Percentiles rank a stretch among this genome's conserved stretches.
Evolutionary conservation across 1,140 invertebrate genomes (phyloP).

Genomic region (Leucophenga varia): DNA sequence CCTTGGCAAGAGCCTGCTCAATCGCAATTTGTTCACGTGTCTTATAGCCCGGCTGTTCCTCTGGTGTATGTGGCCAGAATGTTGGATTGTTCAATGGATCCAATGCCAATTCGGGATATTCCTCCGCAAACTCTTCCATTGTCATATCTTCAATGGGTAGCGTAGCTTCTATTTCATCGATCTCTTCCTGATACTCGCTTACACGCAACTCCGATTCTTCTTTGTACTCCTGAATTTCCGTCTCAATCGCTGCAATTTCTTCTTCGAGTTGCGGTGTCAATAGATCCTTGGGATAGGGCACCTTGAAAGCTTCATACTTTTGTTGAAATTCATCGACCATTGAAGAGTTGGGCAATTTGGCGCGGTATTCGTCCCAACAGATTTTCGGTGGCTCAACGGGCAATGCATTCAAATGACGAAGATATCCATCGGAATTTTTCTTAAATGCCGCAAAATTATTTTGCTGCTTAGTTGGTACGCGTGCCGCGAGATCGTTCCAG

Average conservation of each 20-base stretch:
- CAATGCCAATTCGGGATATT: constrained; percentile 67
- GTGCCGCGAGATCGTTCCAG: constrained; percentile 75
- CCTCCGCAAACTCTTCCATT: constrained; percentile 73
- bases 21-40: constrained; percentile 10
- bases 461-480: constrained; percentile 69
- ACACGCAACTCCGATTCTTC: constrained; percentile 60
- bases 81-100: constrained; percentile 71
- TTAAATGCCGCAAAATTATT: constrained; percentile 71
- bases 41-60: constrained; percentile 49
- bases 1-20: too few species aligned
- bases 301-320: constrained; percentile 67
- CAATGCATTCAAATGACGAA: constrained; percentile 68
- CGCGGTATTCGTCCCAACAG: constrained; percentile 76
- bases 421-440: constrained; percentile 72
- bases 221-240: constrained; percentile 59
- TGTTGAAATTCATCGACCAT: constrained; percentile 81
- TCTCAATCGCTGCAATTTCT: constrained; percentile 63
- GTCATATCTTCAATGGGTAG: constrained; percentile 80
- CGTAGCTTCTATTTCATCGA: constrained; percentile 62
- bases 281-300: constrained; percentile 77
- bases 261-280: constrained; percentile 64
- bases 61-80: constrained; percentile 72
- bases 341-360: constrained; percentile 64
- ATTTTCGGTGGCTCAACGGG: constrained; percentile 71
- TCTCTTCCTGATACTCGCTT: constrained; percentile 57